A percentile compares a stretch with the other conserved stretches of the same genome.
Evolutionary conservation across 2,113 vertebrate species (phyloP).

Genomic region (Bubo scandiacus): DNA sequence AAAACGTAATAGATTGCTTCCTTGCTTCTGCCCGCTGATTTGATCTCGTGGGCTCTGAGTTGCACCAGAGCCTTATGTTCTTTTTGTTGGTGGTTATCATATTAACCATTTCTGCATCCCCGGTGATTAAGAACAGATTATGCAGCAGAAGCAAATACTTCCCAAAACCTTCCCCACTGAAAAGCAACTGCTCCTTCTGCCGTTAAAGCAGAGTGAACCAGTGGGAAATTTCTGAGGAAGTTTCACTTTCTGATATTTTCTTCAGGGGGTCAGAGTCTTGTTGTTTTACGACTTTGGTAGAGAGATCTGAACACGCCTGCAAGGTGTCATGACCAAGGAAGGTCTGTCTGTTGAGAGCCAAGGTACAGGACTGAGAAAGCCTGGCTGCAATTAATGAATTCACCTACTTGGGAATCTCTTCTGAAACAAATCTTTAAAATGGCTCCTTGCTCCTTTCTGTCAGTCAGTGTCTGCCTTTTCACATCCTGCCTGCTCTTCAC

Average conservation of each 20-base stretch:
- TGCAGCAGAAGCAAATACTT: background rate
- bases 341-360: background rate
- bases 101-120: slow-evolving; percentile 22
- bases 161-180: background rate
- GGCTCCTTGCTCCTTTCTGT: background rate
- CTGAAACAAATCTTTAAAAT: background rate
- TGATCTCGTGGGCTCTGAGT: background rate
- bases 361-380: background rate
- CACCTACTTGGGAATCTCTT: background rate
- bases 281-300: background rate
- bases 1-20: slow-evolving; percentile 27
- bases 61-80: background rate
- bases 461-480: background rate
- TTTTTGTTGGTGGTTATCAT: background rate
- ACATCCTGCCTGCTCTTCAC: background rate
- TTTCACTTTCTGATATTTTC: background rate
- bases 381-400: background rate
- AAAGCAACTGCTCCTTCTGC: background rate
- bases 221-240: background rate
- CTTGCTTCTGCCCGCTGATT: slow-evolving; percentile 42
- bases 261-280: background rate
- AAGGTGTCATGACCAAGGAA: background rate
- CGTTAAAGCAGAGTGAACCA: background rate
- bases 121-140: background rate
- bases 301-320: background rate